Conservation (phyloP, 2,888 invertebrate species). For the Choreutis nemorana region DNA sequence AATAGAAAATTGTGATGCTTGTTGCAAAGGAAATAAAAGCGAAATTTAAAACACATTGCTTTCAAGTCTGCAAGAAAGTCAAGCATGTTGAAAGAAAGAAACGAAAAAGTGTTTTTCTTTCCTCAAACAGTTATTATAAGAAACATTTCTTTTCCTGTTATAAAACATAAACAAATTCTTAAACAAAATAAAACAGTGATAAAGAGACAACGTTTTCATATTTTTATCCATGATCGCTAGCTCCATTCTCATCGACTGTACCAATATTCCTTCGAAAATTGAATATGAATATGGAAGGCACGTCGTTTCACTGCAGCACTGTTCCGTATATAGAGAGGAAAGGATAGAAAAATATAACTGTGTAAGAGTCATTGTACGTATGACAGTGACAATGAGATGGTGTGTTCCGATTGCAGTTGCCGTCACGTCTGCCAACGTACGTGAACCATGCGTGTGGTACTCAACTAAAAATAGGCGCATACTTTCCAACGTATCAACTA, state of each 20-base stretch:
- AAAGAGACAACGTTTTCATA: too few species aligned
- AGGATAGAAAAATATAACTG: conserved; percentile 46
- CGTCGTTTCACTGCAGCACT: too few species aligned
- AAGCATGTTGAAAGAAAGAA: conserved; percentile 11
- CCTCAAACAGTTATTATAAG: too few species aligned
- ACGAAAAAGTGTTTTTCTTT: conserved; percentile 16
- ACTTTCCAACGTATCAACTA: conserved; percentile 44
- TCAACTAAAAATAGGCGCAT: conserved; percentile 26
- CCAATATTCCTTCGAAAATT: conserved; percentile 36
- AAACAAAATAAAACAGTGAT: too few species aligned
- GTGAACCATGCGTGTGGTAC: conserved; percentile 31
- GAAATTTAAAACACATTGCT: too few species aligned
- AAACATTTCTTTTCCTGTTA: too few species aligned
- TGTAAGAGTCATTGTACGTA: conserved; percentile 51
- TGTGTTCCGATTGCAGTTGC: conserved; percentile 37
- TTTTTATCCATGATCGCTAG: conserved; percentile 16
- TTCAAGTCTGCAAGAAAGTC: conserved; percentile 10
- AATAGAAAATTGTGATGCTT: too few species aligned
- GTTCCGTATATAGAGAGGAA: conserved; percentile 31
- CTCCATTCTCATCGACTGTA: conserved; percentile 10
- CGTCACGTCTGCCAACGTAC: conserved; percentile 45
- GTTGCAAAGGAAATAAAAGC: too few species aligned
- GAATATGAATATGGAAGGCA: conserved; percentile 48
- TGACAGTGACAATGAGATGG: conserved; percentile 52
- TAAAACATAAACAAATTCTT: too few species aligned